Percentiles rank a stretch among this genome's conserved stretches.
These are phyloP conservation scores for Leptinotarsa tumamoca DNA, from an alignment of 2,888 invertebrate species.

Conservation along the genomic window DNA sequence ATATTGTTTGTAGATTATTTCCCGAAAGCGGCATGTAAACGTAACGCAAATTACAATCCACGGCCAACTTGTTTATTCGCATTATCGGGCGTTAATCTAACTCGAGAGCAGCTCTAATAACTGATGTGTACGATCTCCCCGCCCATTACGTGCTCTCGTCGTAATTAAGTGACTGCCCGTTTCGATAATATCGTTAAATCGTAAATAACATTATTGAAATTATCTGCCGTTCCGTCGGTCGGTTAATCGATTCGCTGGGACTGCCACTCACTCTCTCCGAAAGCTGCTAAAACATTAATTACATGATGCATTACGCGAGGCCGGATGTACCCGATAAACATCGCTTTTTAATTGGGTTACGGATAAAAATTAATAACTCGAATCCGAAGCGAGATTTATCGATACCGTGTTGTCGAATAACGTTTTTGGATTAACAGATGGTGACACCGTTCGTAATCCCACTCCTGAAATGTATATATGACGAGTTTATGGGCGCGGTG, in stretches of 20 bases:
- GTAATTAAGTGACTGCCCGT: conserved; percentile 46
- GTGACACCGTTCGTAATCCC: neutral
- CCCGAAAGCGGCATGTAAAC: conserved; percentile 2
- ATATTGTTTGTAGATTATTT: conserved; percentile 15
- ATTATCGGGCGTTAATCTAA: conserved; percentile 43
- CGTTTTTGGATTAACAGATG: neutral
- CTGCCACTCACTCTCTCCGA: conserved; percentile 13
- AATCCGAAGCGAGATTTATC: conserved; percentile 9
- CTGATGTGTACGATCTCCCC: conserved; percentile 42
- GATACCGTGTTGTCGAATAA: neutral
- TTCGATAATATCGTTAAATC: conserved; percentile 48
- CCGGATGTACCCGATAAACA: conserved; percentile 30
- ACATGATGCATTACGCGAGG: conserved; percentile 29
- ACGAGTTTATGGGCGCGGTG: neutral
- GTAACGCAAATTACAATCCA: conserved; percentile 21
- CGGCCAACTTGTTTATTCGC: conserved; percentile 42
- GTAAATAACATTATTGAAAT: conserved; percentile 46
- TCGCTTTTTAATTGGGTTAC: conserved; percentile 14
- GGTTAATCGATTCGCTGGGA: conserved; percentile 38
- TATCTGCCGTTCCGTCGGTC: conserved; percentile 36
- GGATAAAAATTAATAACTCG: conserved; percentile 14
- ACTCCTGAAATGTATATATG: neutral
- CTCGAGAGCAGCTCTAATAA: conserved; percentile 43
- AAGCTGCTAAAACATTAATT: conserved; percentile 36
- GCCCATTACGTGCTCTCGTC: conserved; percentile 42